Evolutionary conservation across 2,888 invertebrate genomes (phyloP).

Genomic region (Agrilus mali): DNA sequence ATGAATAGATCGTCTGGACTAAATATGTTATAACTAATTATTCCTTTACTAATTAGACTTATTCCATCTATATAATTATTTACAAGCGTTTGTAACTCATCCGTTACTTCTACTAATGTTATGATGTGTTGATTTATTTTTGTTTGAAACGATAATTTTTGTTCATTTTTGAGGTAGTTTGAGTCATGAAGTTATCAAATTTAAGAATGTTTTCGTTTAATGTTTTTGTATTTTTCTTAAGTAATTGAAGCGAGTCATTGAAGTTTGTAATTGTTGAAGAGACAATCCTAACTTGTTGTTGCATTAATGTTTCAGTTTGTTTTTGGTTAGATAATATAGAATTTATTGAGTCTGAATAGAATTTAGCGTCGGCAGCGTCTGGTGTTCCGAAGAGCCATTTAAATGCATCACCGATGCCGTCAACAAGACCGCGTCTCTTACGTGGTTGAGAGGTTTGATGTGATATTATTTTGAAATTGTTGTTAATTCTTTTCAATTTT

Average conservation of each 20-base stretch:
- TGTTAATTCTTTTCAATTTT: no score
- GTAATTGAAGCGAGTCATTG: constrained; percentile 11
- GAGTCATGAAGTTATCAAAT: not conserved
- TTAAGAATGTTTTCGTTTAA: not conserved
- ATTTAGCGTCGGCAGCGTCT: constrained; percentile 1
- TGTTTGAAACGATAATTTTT: not conserved
- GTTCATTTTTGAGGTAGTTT: no score
- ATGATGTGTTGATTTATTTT: not conserved
- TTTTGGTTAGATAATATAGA: constrained; percentile 9
- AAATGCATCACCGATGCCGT: constrained; percentile 5
- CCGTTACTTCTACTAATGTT: not conserved
- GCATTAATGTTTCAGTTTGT: constrained; percentile 12
- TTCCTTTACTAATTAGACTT: not conserved
- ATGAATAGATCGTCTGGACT: not conserved
- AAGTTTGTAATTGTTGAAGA: constrained; percentile 11
- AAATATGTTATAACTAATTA: not conserved
- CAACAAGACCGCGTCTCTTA: constrained; percentile 4
- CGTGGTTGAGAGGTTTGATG: not conserved
- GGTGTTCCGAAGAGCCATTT: constrained; percentile 9
- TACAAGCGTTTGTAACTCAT: not conserved
- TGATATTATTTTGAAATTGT: not conserved
- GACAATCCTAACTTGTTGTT: constrained; percentile 16
- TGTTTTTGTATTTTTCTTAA: constrained; percentile 7
- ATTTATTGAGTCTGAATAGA: constrained; percentile 9
- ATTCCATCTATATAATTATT: not conserved